A percentile compares a stretch with the other conserved stretches of the same genome.
Evolutionary conservation across 2,888 invertebrate species (phyloP).

Genomic region (Bursaphelenchus okinawaensis): DNA sequence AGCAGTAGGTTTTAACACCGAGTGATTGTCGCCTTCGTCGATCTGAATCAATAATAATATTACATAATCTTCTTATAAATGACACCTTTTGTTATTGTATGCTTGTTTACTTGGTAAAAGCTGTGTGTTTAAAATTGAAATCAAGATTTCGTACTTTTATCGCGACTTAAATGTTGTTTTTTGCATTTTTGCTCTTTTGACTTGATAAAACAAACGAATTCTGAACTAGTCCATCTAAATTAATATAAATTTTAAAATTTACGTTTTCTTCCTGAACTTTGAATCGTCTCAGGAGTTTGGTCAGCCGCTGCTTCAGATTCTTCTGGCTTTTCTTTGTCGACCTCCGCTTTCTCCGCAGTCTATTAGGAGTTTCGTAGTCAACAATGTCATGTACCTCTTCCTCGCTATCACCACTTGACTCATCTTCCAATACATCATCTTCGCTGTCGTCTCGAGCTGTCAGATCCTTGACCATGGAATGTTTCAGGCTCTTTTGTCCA

Average conservation of each 20-base stretch:
- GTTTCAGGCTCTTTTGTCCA: conserved; percentile 15
- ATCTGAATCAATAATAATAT: conserved; percentile 12
- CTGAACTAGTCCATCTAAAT: too few species aligned
- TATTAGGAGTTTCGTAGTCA: conserved; percentile 8
- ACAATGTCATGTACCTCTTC: conserved; percentile 22
- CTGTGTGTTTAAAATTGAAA: too few species aligned
- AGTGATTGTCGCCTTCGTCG: conserved; percentile 19
- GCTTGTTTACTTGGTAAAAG: too few species aligned
- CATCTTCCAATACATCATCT: conserved; percentile 34
- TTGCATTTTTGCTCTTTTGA: too few species aligned
- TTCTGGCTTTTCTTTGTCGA: conserved; percentile 38
- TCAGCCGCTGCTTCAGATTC: conserved; percentile 93
- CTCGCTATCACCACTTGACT: conserved; percentile 20
- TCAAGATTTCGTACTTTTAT: too few species aligned
- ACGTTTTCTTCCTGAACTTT: conserved; percentile 65
- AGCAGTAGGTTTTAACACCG: conserved; percentile 36
- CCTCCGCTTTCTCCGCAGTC: conserved; percentile 7
- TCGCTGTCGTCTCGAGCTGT: conserved; percentile 23
- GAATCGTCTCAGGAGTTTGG: conserved; percentile 85
- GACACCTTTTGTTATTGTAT: too few species aligned
- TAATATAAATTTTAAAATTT: neutral
- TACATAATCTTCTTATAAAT: too few species aligned
- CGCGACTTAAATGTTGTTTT: too few species aligned
- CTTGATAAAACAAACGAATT: too few species aligned
- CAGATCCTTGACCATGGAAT: conserved; percentile 15